Conservation (phyloP, 2,797 vertebrate species). For the Hafferia zeledoni region DNA sequence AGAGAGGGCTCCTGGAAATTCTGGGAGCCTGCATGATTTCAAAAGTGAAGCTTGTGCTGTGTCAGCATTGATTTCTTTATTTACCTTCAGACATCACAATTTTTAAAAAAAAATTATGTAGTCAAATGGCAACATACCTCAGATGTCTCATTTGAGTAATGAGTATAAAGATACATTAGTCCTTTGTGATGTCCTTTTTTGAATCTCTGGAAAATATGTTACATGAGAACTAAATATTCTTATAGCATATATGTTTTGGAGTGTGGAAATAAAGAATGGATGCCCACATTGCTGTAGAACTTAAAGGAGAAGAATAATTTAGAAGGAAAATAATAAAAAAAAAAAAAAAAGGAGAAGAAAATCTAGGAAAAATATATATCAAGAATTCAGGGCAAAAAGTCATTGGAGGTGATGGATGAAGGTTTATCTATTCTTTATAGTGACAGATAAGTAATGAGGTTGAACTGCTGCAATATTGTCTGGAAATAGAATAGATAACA, state of each 20-base stretch:
- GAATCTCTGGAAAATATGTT: not conserved
- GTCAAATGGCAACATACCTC: not conserved
- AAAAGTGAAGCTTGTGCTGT: not conserved
- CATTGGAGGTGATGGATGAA: slow-evolving; percentile 2
- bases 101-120: not conserved
- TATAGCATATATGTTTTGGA: not conserved
- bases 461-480: not conserved
- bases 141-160: not conserved
- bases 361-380: not conserved
- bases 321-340: not conserved
- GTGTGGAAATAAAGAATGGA: not conserved
- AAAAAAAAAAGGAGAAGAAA: not conserved
- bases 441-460: slow-evolving; percentile 60
- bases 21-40: not conserved
- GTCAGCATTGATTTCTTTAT: not conserved
- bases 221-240: not conserved
- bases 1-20: not conserved
- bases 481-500: slow-evolving; percentile 51
- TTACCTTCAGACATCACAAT: not conserved
- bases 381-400: not conserved
- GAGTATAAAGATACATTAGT: not conserved
- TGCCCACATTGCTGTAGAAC: not conserved
- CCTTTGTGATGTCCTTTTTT: not conserved
- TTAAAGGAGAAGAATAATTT: not conserved
- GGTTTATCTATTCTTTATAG: slow-evolving; percentile 22